Evolutionary conservation across 2,888 invertebrate genomes (phyloP).

Genomic region (Taphrorychus bicolor): DNA sequence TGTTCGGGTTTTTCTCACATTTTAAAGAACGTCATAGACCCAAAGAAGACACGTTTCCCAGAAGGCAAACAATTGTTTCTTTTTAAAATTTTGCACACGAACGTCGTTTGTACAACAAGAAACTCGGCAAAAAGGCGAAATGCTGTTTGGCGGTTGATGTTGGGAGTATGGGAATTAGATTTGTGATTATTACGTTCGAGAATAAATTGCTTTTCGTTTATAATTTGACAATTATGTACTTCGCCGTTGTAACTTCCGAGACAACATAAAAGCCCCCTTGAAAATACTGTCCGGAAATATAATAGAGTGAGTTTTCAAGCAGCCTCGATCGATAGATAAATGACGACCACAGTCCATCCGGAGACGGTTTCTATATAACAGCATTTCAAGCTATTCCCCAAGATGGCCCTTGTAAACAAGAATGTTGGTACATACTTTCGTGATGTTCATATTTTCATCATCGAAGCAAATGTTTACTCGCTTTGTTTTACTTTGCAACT

Average conservation of each 20-base stretch:
- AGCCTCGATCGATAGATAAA: not conserved
- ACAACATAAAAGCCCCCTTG: not conserved
- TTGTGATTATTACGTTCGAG: conserved; percentile 2
- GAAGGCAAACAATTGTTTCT: conserved; percentile 18
- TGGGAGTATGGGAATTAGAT: conserved; percentile 9
- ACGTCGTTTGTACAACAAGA: conserved; percentile 19
- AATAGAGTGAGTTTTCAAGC: not conserved
- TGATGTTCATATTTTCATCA: not conserved
- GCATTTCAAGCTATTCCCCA: not conserved
- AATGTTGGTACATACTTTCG: not conserved
- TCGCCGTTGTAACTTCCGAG: not conserved
- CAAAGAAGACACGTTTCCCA: conserved; percentile 8
- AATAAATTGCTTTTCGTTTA: not conserved
- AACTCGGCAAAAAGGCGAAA: conserved; percentile 14
- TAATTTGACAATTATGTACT: not conserved
- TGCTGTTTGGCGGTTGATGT: conserved; percentile 4
- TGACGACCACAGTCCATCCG: not conserved
- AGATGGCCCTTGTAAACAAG: not conserved
- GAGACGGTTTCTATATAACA: no score
- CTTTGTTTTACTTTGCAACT: not conserved
- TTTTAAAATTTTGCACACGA: conserved; percentile 24
- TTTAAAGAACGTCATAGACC: conserved; percentile 16
- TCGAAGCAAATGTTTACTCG: no score
- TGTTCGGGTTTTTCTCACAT: conserved; percentile 12
- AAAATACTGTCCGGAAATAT: not conserved